Conservation (phyloP, 1,140 invertebrate species). For the Sitobion miscanthi region DNA sequence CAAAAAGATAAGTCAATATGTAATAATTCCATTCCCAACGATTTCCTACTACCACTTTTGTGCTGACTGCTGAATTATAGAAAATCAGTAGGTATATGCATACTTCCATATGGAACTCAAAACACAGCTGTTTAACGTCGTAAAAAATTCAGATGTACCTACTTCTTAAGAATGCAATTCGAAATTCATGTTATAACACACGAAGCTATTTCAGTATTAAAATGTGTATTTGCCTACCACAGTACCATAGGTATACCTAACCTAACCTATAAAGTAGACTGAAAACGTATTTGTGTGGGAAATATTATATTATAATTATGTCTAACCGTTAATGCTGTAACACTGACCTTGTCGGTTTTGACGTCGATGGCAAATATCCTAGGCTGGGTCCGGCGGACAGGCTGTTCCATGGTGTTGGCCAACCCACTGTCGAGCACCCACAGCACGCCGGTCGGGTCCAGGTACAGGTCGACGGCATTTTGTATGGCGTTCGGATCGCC, state of each 20-base stretch:
- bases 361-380: slow-evolving; percentile 72
- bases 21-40: not conserved
- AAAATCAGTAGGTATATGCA: not conserved
- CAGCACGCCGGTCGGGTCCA: slow-evolving; percentile 69
- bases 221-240: not conserved
- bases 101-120: too few species aligned
- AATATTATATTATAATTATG: not conserved
- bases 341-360: slow-evolving; percentile 61
- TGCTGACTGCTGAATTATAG: not conserved
- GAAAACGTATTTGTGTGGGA: not conserved
- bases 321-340: too few species aligned
- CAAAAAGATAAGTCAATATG: not conserved
- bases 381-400: slow-evolving; percentile 69
- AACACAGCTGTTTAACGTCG: too few species aligned
- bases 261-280: not conserved
- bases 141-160: not conserved
- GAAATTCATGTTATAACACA: not conserved
- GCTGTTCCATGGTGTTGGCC: slow-evolving; percentile 70
- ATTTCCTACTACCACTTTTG: not conserved
- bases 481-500: slow-evolving; percentile 70
- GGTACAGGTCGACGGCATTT: slow-evolving; percentile 68
- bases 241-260: not conserved
- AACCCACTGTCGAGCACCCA: slow-evolving; percentile 75
- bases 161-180: too few species aligned
- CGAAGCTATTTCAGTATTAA: not conserved